Evolutionary conservation across 2,113 vertebrate genomes (phyloP), one percentile per base, ranked within the genome.

Genomic region (Columbina picui): DNA sequence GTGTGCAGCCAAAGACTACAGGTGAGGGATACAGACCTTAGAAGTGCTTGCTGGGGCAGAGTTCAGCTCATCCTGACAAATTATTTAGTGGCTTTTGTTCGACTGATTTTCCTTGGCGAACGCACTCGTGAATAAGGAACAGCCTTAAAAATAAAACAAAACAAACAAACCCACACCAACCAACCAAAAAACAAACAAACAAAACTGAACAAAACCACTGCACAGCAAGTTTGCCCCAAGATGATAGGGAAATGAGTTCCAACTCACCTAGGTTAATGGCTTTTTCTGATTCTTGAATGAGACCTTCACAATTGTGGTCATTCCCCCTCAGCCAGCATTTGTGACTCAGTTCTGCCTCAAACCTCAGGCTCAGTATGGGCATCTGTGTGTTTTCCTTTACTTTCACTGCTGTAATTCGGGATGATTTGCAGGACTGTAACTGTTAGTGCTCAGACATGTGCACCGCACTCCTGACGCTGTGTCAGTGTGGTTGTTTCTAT

Each of bases 1-100:
- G 14, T 26, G 1, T 4, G 1, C 20, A 52, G 84, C 67, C 2
- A 0, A 20, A 57, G 55, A 67, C 59, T 36, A 9, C 0, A 0
- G 34, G 45, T 49, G 52, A 78, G 60, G 71, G 64, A 41, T 87
- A 4, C 34, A 36, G 49, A 65, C 32, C 20, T 50, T 53, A 12
- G 34, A 36, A 87, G 71, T 43, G 55, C 75, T 78, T 90, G 71
- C 30, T 63, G 34, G 55, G 67, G 41, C 63, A 39, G 34, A 71
- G 80, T 59, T 63, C 59, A 61, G 0, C 55, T 74, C 55, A 41
- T 45, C 36, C 55, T 53, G 49, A 70, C 78, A 90, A 73, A 68
- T 61, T 47, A 20, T 57, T 76, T 34, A 55, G 47, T 43, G 55
- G 32, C 45, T 91, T 84, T 80, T 74, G 18, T 26, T 70, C 75